Percentiles rank a stretch among this genome's conserved stretches.
phyloP scores from a whole-genome alignment of 1,140 invertebrate species.

The Orius insidiosus region DNA sequence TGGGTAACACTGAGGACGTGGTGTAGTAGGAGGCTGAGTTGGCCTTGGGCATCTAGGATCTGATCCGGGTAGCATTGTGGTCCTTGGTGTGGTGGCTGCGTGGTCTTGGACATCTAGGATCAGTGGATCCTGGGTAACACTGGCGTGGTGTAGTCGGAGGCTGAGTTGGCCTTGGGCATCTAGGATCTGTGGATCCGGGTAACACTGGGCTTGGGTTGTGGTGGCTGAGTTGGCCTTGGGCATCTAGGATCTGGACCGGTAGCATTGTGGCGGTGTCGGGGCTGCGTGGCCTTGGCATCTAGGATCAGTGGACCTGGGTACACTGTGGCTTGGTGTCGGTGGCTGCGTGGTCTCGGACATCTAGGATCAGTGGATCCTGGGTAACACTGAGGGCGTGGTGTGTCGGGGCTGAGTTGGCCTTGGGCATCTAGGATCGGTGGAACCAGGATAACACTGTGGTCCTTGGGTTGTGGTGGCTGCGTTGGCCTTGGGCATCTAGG shows the following conservation, averaged over 20 bases:
- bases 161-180: conserved; percentile 24
- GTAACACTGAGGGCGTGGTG: conserved; percentile 21
- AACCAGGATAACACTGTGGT: conserved; percentile 24
- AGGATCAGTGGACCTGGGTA: conserved; percentile 25
- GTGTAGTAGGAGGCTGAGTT: conserved; percentile 16
- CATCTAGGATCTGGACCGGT: too few species aligned
- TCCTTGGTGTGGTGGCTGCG: conserved; percentile 14
- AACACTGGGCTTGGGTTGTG: conserved; percentile 21
- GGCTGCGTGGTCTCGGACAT: conserved; percentile 23
- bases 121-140: conserved; percentile 22
- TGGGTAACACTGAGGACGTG: conserved; percentile 18
- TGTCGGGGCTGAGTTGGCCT: conserved; percentile 22
- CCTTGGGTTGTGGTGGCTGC: conserved; percentile 14
- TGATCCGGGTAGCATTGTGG: conserved; percentile 26
- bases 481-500: conserved; percentile 23
- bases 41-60: conserved; percentile 28
- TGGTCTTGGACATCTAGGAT: conserved; percentile 23
- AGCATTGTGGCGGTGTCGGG: conserved; percentile 19
- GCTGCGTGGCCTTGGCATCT: conserved; percentile 29
- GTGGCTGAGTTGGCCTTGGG: conserved; percentile 21
- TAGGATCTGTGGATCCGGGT: conserved; percentile 27
- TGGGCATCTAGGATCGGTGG: conserved; percentile 24
- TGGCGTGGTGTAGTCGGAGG: conserved; percentile 15
- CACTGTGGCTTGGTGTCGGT: conserved; percentile 19
- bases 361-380: conserved; percentile 28